These are phyloP conservation scores for Drosophila repleta DNA, from an alignment of 1,140 invertebrate species.

Conservation along the genomic window DNA sequence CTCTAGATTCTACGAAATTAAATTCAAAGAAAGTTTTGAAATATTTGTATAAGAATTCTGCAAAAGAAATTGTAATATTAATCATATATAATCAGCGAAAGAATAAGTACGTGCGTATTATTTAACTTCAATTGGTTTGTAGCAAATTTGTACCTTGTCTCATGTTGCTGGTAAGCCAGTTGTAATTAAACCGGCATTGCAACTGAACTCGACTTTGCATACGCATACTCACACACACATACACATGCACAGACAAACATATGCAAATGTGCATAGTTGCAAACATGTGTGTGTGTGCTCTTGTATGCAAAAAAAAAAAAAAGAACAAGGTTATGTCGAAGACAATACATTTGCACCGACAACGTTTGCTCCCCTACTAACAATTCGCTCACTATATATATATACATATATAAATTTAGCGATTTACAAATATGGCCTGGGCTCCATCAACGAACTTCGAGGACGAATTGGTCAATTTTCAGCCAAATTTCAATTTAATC, in stretches of 20 bases:
- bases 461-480: slow-evolving; percentile 64
- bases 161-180: not conserved
- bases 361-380: slow-evolving; percentile 16
- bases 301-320: slow-evolving; percentile 2
- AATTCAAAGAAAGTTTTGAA: slow-evolving; percentile 2
- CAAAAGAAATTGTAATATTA: not conserved
- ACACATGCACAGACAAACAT: not conserved
- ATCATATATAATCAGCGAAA: not conserved
- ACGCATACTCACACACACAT: slow-evolving; percentile 4
- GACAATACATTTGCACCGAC: slow-evolving; percentile 19
- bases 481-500: slow-evolving; percentile 55
- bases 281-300: slow-evolving; percentile 22
- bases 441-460: slow-evolving; percentile 66
- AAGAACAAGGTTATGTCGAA: slow-evolving; percentile 44
- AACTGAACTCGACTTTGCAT: not conserved
- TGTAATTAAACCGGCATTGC: slow-evolving; percentile 17
- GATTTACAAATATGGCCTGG: slow-evolving; percentile 63
- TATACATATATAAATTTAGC: slow-evolving; percentile 24
- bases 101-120: not conserved
- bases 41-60: not conserved
- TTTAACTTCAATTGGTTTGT: not conserved
- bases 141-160: not conserved
- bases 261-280: not conserved
- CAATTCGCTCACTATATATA: not conserved
- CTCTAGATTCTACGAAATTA: slow-evolving; percentile 1